Conservation (phyloP, 2,797 vertebrate genomes). For the Myotis planiceps region DNA sequence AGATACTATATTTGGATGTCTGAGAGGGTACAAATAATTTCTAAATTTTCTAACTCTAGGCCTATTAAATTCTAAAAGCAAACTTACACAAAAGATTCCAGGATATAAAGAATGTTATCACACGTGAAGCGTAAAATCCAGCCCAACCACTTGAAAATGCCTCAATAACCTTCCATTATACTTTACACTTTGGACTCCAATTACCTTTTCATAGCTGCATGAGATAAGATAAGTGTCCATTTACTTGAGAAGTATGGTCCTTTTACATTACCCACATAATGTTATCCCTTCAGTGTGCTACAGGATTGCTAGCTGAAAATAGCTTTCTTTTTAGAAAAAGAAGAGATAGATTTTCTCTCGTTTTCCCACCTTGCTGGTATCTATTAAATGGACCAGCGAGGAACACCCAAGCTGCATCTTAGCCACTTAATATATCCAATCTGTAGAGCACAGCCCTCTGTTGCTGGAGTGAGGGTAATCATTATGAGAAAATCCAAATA, state of each 20-base stretch:
- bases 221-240: slow-evolving; percentile 73
- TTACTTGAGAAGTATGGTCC: slow-evolving; percentile 64
- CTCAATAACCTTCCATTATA: slow-evolving; percentile 46
- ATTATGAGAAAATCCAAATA: slow-evolving; percentile 82
- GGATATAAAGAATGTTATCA: slow-evolving; percentile 6
- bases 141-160: slow-evolving; percentile 15
- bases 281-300: slow-evolving; percentile 47
- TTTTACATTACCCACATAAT: slow-evolving; percentile 71
- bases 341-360: slow-evolving; percentile 77
- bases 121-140: slow-evolving; percentile 15
- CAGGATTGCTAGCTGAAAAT: slow-evolving; percentile 78
- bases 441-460: slow-evolving; percentile 61
- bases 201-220: slow-evolving; percentile 66
- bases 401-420: slow-evolving; percentile 78
- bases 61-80: slow-evolving; percentile 52
- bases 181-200: slow-evolving; percentile 31
- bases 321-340: slow-evolving; percentile 80
- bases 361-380: slow-evolving; percentile 66
- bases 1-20: neutral
- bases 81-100: slow-evolving; percentile 41
- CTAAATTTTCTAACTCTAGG: neutral
- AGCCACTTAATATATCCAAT: slow-evolving; percentile 76
- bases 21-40: slow-evolving; percentile 6
- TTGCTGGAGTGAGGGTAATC: slow-evolving; percentile 80
- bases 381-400: slow-evolving; percentile 66